Percentiles rank a stretch among this genome's conserved stretches.
Evolutionary conservation across 2,888 invertebrate species (phyloP).

Genomic region (Thereva nobilitata): DNA sequence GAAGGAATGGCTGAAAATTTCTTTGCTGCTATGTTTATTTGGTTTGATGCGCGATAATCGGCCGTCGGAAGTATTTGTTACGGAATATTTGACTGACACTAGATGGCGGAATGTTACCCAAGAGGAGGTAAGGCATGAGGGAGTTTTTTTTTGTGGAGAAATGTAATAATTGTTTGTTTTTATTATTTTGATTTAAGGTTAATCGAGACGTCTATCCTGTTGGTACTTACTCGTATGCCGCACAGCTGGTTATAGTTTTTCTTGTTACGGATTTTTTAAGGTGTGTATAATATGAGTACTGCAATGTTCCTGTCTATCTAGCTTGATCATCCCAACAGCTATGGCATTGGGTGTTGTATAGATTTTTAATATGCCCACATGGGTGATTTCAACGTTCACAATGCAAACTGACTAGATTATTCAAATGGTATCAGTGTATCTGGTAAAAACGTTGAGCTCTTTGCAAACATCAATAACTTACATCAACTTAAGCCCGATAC

Average conservation of each 20-base stretch:
- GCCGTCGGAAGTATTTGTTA: slow-evolving; percentile 85
- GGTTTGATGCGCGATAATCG: slow-evolving; percentile 82
- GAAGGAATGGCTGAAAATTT: slow-evolving; percentile 69
- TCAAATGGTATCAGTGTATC: no score
- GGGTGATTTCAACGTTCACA: no score
- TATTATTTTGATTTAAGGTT: slow-evolving; percentile 60
- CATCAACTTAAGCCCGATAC: no score
- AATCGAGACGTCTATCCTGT: slow-evolving; percentile 82
- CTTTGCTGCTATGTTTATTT: slow-evolving; percentile 74
- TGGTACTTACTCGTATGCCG: slow-evolving; percentile 83
- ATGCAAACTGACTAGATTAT: no score
- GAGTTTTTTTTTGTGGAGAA: background rate
- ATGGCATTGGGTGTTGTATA: background rate
- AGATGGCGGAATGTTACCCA: slow-evolving; percentile 77
- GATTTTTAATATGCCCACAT: background rate
- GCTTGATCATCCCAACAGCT: background rate
- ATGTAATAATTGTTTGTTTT: slow-evolving; percentile 8
- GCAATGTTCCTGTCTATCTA: background rate
- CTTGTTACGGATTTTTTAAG: slow-evolving; percentile 77
- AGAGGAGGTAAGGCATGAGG: slow-evolving; percentile 48
- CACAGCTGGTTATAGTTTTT: slow-evolving; percentile 75
- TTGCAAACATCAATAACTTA: no score
- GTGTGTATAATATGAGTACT: slow-evolving; percentile 45
- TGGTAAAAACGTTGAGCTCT: no score
- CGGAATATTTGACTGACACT: slow-evolving; percentile 72